Evolutionary conservation across 1,140 invertebrate genomes (phyloP), one percentile per base, ranked within the genome.

Genomic region (Meteorus sp.): DNA sequence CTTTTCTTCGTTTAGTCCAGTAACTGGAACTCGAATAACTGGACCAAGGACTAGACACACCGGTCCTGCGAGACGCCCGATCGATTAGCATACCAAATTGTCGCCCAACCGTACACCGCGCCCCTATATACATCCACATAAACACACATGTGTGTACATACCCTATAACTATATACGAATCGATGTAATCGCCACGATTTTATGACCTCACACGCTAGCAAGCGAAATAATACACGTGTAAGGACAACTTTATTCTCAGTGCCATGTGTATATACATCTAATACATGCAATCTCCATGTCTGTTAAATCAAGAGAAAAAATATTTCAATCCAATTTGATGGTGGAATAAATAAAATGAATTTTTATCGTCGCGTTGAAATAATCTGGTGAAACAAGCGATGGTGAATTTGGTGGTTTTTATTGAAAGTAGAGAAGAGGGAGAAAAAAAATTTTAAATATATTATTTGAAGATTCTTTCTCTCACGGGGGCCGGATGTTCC

Each of bases 41-140:
- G 56, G 51, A 62, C 23, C 51, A 58, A 52, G 48, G 39, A 35
- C 39, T 22, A 52, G 39, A 37, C 27, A 39, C 44, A 59, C 57
- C 29, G 48, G 37, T 53, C 23, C 27, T 31, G 29, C 33, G 1
- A 13, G 13, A n/a, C n/a, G n/a, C n/a, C n/a, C n/a, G n/a, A 17
- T 33, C 19, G 31, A 59, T 62, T 59, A 52, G 53, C 61, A 59
- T 62, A 59, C 57, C 41, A 55, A 63, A 63, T 63, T 59, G 57
- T 59, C 47, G 47, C 44, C 27, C 39, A 11, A 54, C n/a, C n/a
- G n/a, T n/a, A n/a, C n/a, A 19, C 45, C 0, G 25, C 17, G 37
- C 29, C 15, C 43, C 39, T 31, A 23, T n/a, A n/a, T n/a, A n/a
- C n/a, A n/a, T n/a, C n/a, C n/a, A n/a, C n/a, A n/a, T n/a, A n/a